A percentile compares a stretch with the other conserved stretches of the same genome.
phyloP scores from a whole-genome alignment of 2,797 vertebrate genomes.

The Lepus townsendii region DNA sequence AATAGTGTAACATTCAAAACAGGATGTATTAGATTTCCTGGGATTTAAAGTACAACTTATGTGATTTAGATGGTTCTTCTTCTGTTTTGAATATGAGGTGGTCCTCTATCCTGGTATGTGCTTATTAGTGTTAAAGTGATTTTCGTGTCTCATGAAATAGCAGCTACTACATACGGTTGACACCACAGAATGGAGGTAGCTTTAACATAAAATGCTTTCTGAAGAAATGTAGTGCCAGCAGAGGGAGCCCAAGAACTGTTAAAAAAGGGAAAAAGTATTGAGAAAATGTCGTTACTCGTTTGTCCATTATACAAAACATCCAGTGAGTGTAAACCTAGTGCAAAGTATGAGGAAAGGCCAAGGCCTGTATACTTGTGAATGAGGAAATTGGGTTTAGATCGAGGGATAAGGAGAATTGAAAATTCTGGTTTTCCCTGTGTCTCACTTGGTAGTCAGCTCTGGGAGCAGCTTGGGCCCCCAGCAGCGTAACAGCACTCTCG shows the following conservation, averaged over 20 bases:
- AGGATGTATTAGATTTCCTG: not conserved
- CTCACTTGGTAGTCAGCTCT: not conserved
- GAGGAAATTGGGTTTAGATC: slow-evolving; percentile 12
- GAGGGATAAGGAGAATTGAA: not conserved
- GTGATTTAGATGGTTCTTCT: not conserved
- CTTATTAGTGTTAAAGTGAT: slow-evolving; percentile 1
- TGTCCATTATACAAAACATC: slow-evolving; percentile 13
- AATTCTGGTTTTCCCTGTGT: not conserved
- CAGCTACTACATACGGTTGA: not conserved
- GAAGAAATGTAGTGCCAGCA: slow-evolving; percentile 69
- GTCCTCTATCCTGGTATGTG: slow-evolving; percentile 4
- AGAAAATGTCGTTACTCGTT: slow-evolving; percentile 36
- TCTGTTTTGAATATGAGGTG: slow-evolving; percentile 18
- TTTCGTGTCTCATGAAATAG: slow-evolving; percentile 42
- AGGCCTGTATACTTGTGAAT: not conserved
- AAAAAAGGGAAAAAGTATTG: not conserved
- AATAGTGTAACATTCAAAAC: slow-evolving; percentile 45
- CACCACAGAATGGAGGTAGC: not conserved
- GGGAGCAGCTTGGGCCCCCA: not conserved
- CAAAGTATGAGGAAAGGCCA: not conserved
- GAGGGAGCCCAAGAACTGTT: slow-evolving; percentile 80
- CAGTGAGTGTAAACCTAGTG: not conserved
- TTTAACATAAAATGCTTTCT: slow-evolving; percentile 7
- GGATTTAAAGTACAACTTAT: slow-evolving; percentile 46
- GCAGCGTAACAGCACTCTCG: not conserved